A percentile compares a stretch with the other conserved stretches of the same genome.
These are phyloP conservation scores for Andricus quercusramuli DNA, from an alignment of 2,888 invertebrate species.

Conservation along the genomic window DNA sequence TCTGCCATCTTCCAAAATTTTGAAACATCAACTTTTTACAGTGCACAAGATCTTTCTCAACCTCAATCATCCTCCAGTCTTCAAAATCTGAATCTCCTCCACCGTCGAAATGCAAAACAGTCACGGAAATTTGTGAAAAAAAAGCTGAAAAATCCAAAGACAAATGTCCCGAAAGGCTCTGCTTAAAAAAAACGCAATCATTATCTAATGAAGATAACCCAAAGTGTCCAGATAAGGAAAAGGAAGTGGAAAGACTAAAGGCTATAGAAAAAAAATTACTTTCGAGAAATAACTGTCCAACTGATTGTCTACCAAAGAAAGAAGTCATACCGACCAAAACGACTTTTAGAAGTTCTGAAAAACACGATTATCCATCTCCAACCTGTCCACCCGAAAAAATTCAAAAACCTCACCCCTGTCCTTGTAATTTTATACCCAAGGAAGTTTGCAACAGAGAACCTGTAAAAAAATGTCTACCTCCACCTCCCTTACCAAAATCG, in stretches of 20 bases:
- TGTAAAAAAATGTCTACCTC: slow-evolving; percentile 45
- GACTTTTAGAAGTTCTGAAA: background rate
- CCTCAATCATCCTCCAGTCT: background rate
- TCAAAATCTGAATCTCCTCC: background rate
- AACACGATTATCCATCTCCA: slow-evolving; percentile 14
- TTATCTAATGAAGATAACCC: background rate
- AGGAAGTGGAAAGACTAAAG: background rate
- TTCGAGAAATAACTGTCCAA: background rate
- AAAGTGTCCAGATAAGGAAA: background rate
- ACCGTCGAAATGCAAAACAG: slow-evolving; percentile 10
- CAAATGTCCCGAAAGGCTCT: background rate
- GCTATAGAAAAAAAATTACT: background rate
- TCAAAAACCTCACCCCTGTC: background rate
- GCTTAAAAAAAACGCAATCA: background rate
- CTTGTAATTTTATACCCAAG: background rate
- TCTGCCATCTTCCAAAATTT: background rate
- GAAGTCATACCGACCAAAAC: background rate
- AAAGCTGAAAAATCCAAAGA: slow-evolving; percentile 42
- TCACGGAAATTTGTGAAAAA: background rate
- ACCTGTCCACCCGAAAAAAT: background rate
- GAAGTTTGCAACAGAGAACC: background rate
- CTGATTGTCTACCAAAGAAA: background rate
- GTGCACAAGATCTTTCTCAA: slow-evolving; percentile 1
- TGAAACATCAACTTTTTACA: background rate
- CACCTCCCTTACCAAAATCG: slow-evolving; percentile 63